phyloP scores from a whole-genome alignment of 1,140 invertebrate species.

The Halesus radiatus region DNA sequence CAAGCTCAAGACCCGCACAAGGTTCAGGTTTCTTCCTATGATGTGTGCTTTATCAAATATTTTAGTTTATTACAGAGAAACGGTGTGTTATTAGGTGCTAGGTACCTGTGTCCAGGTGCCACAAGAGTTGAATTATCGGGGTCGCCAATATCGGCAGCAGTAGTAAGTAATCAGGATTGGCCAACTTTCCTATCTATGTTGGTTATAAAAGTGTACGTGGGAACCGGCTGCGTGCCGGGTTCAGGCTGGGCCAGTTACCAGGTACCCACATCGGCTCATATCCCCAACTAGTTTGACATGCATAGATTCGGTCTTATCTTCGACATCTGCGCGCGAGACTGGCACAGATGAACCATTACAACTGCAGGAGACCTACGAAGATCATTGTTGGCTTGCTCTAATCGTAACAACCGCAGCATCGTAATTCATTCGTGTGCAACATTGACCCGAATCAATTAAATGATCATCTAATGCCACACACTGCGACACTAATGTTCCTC shows the following conservation, averaged over 20 bases:
- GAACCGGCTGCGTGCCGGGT: slow-evolving; percentile 46
- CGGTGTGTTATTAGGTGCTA: no score
- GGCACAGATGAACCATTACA: neutral
- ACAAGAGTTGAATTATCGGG: slow-evolving; percentile 16
- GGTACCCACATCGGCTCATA: slow-evolving; percentile 50
- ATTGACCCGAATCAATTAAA: neutral
- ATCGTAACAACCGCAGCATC: slow-evolving; percentile 4
- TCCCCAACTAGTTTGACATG: slow-evolving; percentile 44
- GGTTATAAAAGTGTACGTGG: neutral
- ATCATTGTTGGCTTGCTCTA: slow-evolving; percentile 22
- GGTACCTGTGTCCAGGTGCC: neutral
- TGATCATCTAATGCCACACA: neutral
- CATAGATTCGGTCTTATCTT: slow-evolving; percentile 34
- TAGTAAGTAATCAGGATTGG: slow-evolving; percentile 43
- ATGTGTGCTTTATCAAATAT: no score
- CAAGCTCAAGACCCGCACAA: no score
- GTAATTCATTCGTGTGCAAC: neutral
- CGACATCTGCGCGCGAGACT: slow-evolving; percentile 10
- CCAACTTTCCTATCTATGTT: slow-evolving; percentile 35
- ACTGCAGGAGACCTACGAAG: neutral
- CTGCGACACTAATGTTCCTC: neutral
- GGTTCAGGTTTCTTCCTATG: no score
- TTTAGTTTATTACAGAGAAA: no score
- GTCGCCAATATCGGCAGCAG: slow-evolving; percentile 33
- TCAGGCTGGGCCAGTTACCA: slow-evolving; percentile 45